Percentiles rank a stretch among this genome's conserved stretches.
These are phyloP conservation scores for Heliconius melpomene DNA, from an alignment of 1,140 invertebrate species.

Conservation along the genomic window DNA sequence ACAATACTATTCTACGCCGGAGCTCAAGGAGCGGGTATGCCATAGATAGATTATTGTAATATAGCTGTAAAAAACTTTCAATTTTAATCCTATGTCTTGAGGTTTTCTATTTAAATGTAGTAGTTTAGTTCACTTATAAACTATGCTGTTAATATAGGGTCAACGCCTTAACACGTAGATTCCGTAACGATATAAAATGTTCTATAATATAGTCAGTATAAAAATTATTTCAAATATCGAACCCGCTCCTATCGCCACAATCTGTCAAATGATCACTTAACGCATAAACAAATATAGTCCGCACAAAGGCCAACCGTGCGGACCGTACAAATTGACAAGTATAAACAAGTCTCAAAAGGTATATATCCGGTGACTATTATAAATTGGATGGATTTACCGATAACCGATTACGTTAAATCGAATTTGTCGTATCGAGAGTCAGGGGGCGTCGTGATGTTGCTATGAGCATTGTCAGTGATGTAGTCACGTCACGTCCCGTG, in stretches of 20 bases:
- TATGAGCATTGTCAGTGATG: constrained; percentile 5
- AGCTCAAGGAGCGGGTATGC: constrained; percentile 2
- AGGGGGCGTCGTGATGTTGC: constrained; percentile 1
- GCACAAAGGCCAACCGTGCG: constrained; percentile 7
- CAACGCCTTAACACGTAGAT: background rate
- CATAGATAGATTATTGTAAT: background rate
- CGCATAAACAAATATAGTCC: constrained; percentile 4
- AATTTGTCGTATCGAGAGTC: constrained; percentile 4
- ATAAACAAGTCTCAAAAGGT: constrained; percentile 6
- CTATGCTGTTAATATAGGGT: background rate
- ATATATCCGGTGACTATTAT: constrained; percentile 8
- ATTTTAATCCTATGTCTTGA: constrained; percentile 7
- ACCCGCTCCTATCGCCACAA: background rate
- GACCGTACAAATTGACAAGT: constrained; percentile 10
- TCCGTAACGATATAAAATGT: background rate
- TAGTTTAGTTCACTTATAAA: constrained; percentile 9
- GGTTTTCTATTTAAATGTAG: constrained; percentile 14
- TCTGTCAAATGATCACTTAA: background rate
- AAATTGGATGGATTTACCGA: constrained; percentile 1
- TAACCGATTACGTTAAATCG: background rate
- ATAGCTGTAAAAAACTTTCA: constrained; percentile 4
- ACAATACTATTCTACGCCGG: constrained; percentile 13
- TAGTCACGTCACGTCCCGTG: background rate
- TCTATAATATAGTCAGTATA: constrained; percentile 14
- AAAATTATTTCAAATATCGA: constrained; percentile 2